phyloP scores from a whole-genome alignment of 2,797 vertebrate genomes.

The Etheostoma perlongum region DNA sequence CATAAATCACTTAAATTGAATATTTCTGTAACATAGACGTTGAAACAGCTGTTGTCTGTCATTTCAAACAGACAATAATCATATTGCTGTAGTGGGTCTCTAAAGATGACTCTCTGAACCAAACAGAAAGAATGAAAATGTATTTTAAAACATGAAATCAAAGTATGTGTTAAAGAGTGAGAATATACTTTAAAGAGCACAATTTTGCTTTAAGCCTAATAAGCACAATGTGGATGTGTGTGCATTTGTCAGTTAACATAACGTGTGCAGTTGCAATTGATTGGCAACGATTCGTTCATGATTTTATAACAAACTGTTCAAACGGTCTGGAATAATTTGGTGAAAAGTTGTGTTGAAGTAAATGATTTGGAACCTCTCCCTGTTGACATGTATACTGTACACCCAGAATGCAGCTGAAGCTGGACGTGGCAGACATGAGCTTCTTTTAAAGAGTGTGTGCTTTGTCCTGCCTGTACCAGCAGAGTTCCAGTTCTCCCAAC shows the following conservation, averaged over 20 bases:
- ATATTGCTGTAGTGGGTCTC: constrained; percentile 13
- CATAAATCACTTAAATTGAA: constrained; percentile 48
- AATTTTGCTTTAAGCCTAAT: constrained; percentile 82
- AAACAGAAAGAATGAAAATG: constrained; percentile 39
- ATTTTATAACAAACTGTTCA: constrained; percentile 32
- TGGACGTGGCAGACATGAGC: constrained; percentile 5
- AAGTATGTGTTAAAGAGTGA: constrained; percentile 42
- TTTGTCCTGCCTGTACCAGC: constrained; percentile 14
- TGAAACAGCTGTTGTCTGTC: constrained; percentile 29
- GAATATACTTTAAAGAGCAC: constrained; percentile 27
- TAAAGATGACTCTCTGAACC: constrained; percentile 37
- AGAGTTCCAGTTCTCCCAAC: constrained; percentile 25
- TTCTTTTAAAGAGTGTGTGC: constrained; percentile 23
- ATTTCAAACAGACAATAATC: constrained; percentile 24
- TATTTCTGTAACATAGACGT: constrained; percentile 54
- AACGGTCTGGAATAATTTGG: constrained; percentile 59
- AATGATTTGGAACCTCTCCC: neutral
- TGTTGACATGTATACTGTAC: constrained; percentile 2
- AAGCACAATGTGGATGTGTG: constrained; percentile 84
- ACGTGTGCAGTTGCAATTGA: constrained; percentile 34
- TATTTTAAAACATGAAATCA: constrained; percentile 30
- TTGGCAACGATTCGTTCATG: constrained; percentile 22
- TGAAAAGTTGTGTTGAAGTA: constrained; percentile 15
- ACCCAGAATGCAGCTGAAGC: neutral
- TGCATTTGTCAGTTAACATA: constrained; percentile 64